phyloP scores from a whole-genome alignment of 2,113 vertebrate genomes.

The Octodon degus region DNA sequence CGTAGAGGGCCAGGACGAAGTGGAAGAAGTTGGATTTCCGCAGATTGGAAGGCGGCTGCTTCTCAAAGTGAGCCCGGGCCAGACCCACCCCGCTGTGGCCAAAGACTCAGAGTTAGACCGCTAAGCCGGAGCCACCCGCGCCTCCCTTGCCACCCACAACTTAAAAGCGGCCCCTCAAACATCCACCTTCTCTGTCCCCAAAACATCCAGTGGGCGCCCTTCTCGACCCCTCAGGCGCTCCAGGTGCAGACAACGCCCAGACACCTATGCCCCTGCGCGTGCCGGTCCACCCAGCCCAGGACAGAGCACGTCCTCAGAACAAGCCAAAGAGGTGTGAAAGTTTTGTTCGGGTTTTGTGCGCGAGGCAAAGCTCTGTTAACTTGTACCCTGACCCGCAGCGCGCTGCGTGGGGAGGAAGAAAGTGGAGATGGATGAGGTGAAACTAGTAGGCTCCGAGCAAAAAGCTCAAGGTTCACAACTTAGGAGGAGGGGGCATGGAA shows the following conservation, averaged over 20 bases:
- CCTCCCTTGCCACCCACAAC: neutral
- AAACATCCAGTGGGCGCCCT: neutral
- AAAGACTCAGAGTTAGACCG: conserved; percentile 85
- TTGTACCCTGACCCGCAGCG: neutral
- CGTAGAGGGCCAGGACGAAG: conserved; percentile 98
- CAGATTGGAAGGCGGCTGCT: conserved; percentile 98
- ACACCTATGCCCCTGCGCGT: neutral
- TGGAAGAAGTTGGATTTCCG: conserved; percentile 99
- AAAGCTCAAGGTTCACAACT: neutral
- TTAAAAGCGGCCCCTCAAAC: neutral
- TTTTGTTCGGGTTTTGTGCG: conserved; percentile 61
- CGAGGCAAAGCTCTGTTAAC: neutral
- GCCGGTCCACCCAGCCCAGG: neutral
- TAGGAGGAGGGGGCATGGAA: neutral
- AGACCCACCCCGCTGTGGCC: conserved; percentile 97
- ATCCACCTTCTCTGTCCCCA: neutral
- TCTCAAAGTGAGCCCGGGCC: conserved; percentile 99
- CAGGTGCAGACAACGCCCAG: neutral
- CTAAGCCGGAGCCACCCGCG: conserved; percentile 8
- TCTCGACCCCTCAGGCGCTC: neutral
- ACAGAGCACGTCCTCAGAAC: neutral
- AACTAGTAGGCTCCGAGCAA: neutral
- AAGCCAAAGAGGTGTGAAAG: conserved; percentile 61
- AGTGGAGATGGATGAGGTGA: neutral
- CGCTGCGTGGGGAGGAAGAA: conserved; percentile 7